Base-by-base conservation (phyloP, 2,797 vertebrate species). In the Pangasius mekongensis region DNA sequence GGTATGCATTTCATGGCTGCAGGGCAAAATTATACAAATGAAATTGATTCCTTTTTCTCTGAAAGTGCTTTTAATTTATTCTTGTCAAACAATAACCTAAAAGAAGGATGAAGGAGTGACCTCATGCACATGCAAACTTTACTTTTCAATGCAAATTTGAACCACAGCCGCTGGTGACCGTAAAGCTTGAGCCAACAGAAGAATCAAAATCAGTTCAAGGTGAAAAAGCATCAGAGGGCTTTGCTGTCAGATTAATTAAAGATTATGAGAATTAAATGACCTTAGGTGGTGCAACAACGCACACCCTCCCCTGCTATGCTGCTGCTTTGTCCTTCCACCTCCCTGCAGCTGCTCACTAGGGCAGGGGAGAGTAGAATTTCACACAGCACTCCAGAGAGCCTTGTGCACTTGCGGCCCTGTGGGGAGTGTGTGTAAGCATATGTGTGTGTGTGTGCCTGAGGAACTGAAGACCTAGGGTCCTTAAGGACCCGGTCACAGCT, bases 361-460 rank as follows among this genome's bases (percentile, higher is more conserved):
- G 49, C 43, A 69, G 73, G 85, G 49, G 24, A 74, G 67, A 64
- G 77, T 69, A 69, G 76, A 60, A 64, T 86, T 89, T 86, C 84
- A 60, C 84, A 76, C 71, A 62, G 47, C 60, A 78, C 73, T 83
- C 39, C n/a, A 5, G 54, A 60, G 30, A 80, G 71, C 30, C 56
- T 76, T 8, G 60, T 64, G 47, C 58, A 9, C 20, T 49, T 66
- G 8, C 24, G 54, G 56, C 80, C 22, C 36, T 27, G 58, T 27
- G n/a, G 30, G 24, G 39, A 84, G 81, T 76, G 71, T 64, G 60
- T 84, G 43, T 56, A 54, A 30, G 56, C n/a, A 10, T 54, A 27
- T 43, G 71, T 33, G 36, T 39, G 33, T 24, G 58, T 52, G 43
- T 83, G 56, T 74, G 80, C 47, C 13, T 60, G 27, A 64, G 47